These are phyloP conservation scores for Ladona fulva DNA, from an alignment of 1,140 invertebrate species.

Conservation along the genomic window DNA sequence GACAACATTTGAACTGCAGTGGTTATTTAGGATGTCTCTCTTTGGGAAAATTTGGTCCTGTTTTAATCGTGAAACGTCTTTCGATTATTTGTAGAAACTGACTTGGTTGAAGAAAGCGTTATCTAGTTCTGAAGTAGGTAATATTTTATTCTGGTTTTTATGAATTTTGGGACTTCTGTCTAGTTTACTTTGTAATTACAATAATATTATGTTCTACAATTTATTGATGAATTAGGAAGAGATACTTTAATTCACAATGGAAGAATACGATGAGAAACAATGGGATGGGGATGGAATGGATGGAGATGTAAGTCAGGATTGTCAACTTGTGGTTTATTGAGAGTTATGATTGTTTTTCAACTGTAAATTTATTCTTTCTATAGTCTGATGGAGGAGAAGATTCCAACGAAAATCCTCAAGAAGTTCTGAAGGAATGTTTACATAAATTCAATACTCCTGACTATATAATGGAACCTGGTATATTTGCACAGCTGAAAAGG, in stretches of 20 bases:
- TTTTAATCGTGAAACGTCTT: too few species aligned
- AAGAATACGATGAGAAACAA: not conserved
- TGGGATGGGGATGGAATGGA: not conserved
- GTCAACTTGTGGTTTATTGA: not conserved
- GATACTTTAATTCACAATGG: not conserved
- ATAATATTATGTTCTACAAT: too few species aligned
- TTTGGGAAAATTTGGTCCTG: too few species aligned
- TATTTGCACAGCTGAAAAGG: conserved; percentile 85
- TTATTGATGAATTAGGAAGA: too few species aligned
- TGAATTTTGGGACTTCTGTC: too few species aligned
- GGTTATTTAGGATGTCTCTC: too few species aligned
- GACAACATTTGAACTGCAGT: too few species aligned
- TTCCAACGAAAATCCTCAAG: conserved; percentile 69
- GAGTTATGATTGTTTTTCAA: not conserved
- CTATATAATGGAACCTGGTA: conserved; percentile 98
- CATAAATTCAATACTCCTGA: conserved; percentile 84
- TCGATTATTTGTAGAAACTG: too few species aligned
- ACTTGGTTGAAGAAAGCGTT: too few species aligned
- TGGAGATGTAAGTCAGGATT: not conserved
- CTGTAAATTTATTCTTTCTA: not conserved
- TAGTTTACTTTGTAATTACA: too few species aligned
- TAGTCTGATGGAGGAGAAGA: conserved; percentile 54
- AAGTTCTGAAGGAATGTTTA: conserved; percentile 78
- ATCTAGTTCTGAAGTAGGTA: too few species aligned
- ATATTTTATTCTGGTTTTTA: too few species aligned